Conservation (phyloP, 2,888 invertebrate genomes). For the Xiphydria camelus region DNA sequence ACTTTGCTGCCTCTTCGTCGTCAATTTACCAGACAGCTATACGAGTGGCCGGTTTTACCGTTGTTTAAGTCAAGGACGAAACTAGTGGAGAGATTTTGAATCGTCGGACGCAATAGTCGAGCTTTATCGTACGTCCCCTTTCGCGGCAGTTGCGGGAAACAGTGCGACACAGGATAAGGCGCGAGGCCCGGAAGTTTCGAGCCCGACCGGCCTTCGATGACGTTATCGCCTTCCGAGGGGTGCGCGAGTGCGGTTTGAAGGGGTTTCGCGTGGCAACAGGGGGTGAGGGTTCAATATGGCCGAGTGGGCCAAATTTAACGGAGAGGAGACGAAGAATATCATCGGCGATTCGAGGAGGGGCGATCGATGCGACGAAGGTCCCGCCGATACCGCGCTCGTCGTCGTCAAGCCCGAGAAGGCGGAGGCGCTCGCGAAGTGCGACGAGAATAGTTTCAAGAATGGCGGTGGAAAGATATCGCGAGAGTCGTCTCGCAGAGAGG, state of each 20-base stretch:
- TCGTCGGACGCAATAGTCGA: conserved; percentile 16
- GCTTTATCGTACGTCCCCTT: no score
- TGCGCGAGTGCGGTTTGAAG: no score
- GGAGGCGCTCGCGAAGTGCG: neutral
- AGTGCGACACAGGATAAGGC: no score
- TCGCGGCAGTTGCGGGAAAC: no score
- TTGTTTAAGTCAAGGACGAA: conserved; percentile 54
- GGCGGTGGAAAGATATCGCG: no score
- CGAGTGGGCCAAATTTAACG: conserved; percentile 48
- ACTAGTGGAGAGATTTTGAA: conserved; percentile 37
- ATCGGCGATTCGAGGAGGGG: neutral
- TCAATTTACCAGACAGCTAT: conserved; percentile 50
- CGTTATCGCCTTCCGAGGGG: no score
- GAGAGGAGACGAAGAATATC: conserved; percentile 31
- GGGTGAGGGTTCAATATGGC: conserved; percentile 38
- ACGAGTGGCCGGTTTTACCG: conserved; percentile 52
- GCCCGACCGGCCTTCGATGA: no score
- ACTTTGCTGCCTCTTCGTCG: conserved; percentile 43
- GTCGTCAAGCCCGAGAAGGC: neutral
- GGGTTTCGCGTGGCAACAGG: no score
- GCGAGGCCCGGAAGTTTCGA: no score
- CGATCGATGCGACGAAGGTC: neutral
- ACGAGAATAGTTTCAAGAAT: neutral
- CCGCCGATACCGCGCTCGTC: neutral
- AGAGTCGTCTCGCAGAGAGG: neutral